These are phyloP conservation scores for Ichneumoninae sp. DNA, from an alignment of 2,888 invertebrate genomes.

Conservation along the genomic window DNA sequence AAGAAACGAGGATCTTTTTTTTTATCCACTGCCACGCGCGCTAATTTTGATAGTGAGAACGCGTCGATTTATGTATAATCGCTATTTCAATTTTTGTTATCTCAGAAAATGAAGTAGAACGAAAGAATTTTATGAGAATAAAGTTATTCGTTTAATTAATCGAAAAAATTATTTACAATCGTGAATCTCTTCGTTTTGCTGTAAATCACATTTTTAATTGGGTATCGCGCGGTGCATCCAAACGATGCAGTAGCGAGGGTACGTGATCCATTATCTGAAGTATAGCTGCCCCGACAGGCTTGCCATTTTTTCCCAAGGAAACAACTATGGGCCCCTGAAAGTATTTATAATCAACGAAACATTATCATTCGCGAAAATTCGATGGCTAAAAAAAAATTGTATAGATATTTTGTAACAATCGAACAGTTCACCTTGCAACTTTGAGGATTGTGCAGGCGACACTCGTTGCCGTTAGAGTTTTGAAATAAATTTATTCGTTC, in stretches of 20 bases:
- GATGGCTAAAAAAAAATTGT: neutral
- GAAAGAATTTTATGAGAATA: slow-evolving; percentile 39
- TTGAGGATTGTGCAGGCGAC: slow-evolving; percentile 78
- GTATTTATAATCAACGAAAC: slow-evolving; percentile 18
- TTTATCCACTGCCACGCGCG: neutral
- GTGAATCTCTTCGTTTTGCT: neutral
- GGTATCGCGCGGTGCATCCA: slow-evolving; percentile 55
- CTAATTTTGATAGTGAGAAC: neutral
- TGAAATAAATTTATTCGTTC: slow-evolving; percentile 75
- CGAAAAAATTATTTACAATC: slow-evolving; percentile 18
- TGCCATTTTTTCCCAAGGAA: slow-evolving; percentile 73
- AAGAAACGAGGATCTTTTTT: neutral
- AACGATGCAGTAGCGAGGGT: slow-evolving; percentile 71
- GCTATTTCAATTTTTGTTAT: slow-evolving; percentile 28
- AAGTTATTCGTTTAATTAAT: slow-evolving; percentile 30
- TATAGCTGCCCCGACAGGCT: slow-evolving; percentile 70
- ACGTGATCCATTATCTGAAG: slow-evolving; percentile 74
- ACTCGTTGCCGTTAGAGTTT: slow-evolving; percentile 71
- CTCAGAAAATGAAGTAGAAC: slow-evolving; percentile 45
- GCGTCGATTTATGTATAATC: neutral
- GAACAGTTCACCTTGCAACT: slow-evolving; percentile 64
- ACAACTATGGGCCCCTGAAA: slow-evolving; percentile 76
- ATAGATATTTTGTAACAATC: neutral
- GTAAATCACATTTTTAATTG: neutral
- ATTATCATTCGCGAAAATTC: neutral